These are phyloP conservation scores for Menidia menidia DNA, from an alignment of 2,797 vertebrate species.

Conservation along the genomic window DNA sequence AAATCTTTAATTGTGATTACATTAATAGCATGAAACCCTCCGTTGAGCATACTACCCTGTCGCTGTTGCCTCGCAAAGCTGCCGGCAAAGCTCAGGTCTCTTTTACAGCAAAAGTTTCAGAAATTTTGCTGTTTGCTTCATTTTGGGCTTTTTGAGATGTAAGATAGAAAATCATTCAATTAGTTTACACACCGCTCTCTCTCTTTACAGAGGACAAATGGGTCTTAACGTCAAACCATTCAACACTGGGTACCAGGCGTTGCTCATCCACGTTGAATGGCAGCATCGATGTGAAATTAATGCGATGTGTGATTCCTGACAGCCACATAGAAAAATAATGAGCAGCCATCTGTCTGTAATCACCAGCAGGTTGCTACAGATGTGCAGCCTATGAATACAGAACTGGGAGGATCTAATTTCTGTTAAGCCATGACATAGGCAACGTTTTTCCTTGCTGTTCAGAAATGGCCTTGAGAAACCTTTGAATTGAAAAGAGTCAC, in stretches of 20 bases:
- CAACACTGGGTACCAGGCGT: neutral
- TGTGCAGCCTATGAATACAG: conserved; percentile 37
- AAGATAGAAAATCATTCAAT: conserved; percentile 28
- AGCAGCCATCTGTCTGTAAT: conserved; percentile 62
- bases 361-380: conserved; percentile 63
- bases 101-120: conserved; percentile 3
- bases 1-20: neutral
- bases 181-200: conserved; percentile 4
- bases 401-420: conserved; percentile 34
- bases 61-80: neutral
- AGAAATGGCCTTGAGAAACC: conserved; percentile 49
- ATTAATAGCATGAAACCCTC: neutral
- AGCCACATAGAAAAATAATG: conserved; percentile 62
- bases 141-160: conserved; percentile 24
- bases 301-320: conserved; percentile 45
- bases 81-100: neutral
- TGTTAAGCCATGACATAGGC: conserved; percentile 28
- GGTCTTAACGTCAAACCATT: conserved; percentile 17
- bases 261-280: conserved; percentile 13
- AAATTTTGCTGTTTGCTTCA: conserved; percentile 34
- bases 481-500: conserved; percentile 27
- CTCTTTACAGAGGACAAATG: conserved; percentile 5
- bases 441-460: conserved; percentile 17
- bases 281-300: conserved; percentile 39
- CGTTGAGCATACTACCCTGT: neutral